Conservation (phyloP, 2,888 invertebrate genomes). For the Drosophila mettleri region DNA sequence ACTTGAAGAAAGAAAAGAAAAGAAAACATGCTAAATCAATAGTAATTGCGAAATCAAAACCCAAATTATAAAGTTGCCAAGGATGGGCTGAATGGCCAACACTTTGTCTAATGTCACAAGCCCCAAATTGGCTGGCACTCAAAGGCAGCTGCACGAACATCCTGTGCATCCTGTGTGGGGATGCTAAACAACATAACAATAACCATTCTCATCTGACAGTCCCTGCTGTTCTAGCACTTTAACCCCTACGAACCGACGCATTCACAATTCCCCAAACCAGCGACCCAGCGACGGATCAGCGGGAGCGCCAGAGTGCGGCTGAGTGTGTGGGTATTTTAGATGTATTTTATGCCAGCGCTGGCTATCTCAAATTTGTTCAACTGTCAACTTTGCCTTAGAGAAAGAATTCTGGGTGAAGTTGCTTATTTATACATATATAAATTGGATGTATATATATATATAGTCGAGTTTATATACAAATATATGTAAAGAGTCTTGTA, state of each 20-base stretch:
- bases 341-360: constrained; percentile 9
- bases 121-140: constrained; percentile 60
- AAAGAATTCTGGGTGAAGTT: constrained; percentile 30
- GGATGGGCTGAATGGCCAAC: constrained; percentile 36
- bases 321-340: neutral
- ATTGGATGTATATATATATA: constrained; percentile 10
- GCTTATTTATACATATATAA: constrained; percentile 5
- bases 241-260: constrained; percentile 30
- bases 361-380: constrained; percentile 54
- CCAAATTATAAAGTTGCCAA: constrained; percentile 25
- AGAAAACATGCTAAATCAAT: constrained; percentile 16
- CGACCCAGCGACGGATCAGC: too few relatives aligned
- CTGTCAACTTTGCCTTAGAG: constrained; percentile 42
- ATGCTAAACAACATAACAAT: constrained; percentile 62
- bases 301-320: neutral
- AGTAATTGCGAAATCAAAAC: constrained; percentile 47
- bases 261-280: constrained; percentile 16
- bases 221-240: constrained; percentile 30
- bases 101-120: constrained; percentile 63
- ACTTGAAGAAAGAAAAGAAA: constrained; percentile 10
- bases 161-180: constrained; percentile 69
- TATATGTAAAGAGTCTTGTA: neutral
- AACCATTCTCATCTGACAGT: constrained; percentile 48
- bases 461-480: neutral
- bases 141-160: constrained; percentile 73